Evolutionary conservation across 2,888 invertebrate genomes (phyloP), one percentile per base, ranked within the genome.

Genomic region (Agonopterix heracliana): DNA sequence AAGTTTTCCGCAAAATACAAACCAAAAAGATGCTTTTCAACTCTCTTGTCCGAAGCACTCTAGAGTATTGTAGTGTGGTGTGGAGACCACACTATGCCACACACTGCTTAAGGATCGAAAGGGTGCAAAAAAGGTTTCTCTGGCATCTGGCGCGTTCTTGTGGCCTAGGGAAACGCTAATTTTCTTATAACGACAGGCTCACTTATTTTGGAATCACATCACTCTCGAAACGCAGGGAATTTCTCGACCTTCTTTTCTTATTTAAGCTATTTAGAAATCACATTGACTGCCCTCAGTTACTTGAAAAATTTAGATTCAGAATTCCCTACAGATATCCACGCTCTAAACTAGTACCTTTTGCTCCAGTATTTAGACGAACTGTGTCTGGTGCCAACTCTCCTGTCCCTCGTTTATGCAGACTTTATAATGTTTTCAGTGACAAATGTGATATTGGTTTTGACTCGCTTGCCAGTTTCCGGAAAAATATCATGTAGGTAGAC

Each of bases 21-120:
- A 36, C 41, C 7, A 52, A 52, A 34, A 47, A 38, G 9, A 1
- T 45, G 4, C 4, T 50, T 4, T 47, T 34, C 17, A 13, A 46
- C 11, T 41, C 14, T 9, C 17, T 50, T n/a, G 50, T 49, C 17
- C 41, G 49, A 3, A 49, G 45, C 35, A 35, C 9, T 9, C 35
- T 35, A 9, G 35, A 35, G 9, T 35, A 35, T 9, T 35, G 35
- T 35, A 42, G 13, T 42, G 17, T 42, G 8, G 13, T 42, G 7
- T 42, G 14, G 42, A 3, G 42, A 5, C 42, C 42, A 42, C 42
- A 42, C 13, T 42, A 13, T 42, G 4, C 42, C 3, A 14, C 14
- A 5, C 42, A 42, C 10, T 42, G 5, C 9, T 13, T 42, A 10
- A 3, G 42, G 2, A 5, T 42, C 5, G 42, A 42, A n/a, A n/a